Conservation (phyloP, 92 coral and sea anemone genomes). For the Zoanthus solanderi region DNA sequence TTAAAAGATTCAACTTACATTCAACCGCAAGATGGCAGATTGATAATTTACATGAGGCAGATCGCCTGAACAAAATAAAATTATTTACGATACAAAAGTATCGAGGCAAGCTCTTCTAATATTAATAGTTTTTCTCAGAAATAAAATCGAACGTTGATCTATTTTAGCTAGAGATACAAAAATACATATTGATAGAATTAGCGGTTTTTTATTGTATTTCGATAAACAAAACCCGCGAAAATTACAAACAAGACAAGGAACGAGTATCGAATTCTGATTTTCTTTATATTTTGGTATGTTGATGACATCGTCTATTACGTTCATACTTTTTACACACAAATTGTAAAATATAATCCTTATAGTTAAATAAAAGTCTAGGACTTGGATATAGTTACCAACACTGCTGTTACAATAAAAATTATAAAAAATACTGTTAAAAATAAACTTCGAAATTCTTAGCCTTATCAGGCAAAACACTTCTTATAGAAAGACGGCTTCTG, state of each 20-base stretch:
- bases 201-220: conserved; percentile 2
- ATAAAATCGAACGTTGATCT: not conserved
- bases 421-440: not conserved
- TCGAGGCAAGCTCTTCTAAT: not conserved
- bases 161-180: too few species aligned
- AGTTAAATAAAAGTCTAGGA: too few species aligned
- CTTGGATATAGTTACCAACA: too few species aligned
- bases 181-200: conserved; percentile 4
- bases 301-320: too few species aligned
- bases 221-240: not conserved
- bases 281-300: not conserved
- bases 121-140: not conserved
- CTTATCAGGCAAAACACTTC: not conserved
- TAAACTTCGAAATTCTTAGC: not conserved
- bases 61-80: too few species aligned
- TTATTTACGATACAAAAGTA: too few species aligned
- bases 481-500: too few species aligned
- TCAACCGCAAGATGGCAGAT: too few species aligned
- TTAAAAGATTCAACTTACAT: not conserved
- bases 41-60: too few species aligned
- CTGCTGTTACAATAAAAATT: too few species aligned
- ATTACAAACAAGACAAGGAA: not conserved
- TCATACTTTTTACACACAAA: too few species aligned
- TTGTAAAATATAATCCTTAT: too few species aligned
- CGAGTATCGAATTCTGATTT: conserved; percentile 19